Percentiles rank a stretch among this genome's conserved stretches.
Evolutionary conservation across 2,797 vertebrate species (phyloP).

Genomic region (Distichodus sexfasciatus): DNA sequence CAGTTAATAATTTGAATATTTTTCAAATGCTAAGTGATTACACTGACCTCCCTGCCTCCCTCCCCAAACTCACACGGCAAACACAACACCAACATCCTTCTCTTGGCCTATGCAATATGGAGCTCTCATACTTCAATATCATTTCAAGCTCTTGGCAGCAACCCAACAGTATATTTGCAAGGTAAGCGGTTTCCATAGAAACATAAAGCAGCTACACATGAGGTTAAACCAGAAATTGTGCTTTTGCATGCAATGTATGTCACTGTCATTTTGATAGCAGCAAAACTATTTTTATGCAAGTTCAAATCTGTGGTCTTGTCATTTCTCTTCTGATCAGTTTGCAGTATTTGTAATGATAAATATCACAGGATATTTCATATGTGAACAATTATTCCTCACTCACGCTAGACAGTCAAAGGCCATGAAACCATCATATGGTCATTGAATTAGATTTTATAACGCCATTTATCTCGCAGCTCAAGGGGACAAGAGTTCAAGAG

Average conservation of each 20-base stretch:
- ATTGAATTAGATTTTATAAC: too few relatives aligned
- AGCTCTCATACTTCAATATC: slow-evolving; percentile 5
- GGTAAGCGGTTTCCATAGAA: slow-evolving; percentile 45
- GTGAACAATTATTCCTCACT: too few relatives aligned
- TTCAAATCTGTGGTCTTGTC: background rate
- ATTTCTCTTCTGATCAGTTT: background rate
- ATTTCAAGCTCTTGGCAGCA: slow-evolving; percentile 11
- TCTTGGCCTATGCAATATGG: background rate
- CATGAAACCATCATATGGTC: too few relatives aligned
- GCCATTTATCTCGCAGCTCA: too few relatives aligned
- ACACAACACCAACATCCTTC: background rate
- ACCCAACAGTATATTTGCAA: slow-evolving; percentile 30
- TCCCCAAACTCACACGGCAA: background rate
- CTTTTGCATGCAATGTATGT: slow-evolving; percentile 34
- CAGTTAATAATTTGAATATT: slow-evolving; percentile 19
- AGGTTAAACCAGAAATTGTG: slow-evolving; percentile 31
- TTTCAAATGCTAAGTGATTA: slow-evolving; percentile 29
- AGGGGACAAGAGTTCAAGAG: too few relatives aligned
- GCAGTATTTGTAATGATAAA: background rate
- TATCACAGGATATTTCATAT: too few relatives aligned
- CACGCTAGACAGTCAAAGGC: too few relatives aligned
- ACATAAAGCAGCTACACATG: slow-evolving; percentile 21
- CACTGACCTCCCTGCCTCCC: background rate
- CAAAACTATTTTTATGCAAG: background rate
- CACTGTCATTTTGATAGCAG: slow-evolving; percentile 11